Evolutionary conservation across 2,888 invertebrate species (phyloP), one percentile per base, ranked within the genome.

Genomic region (Drosophila infuscata): DNA sequence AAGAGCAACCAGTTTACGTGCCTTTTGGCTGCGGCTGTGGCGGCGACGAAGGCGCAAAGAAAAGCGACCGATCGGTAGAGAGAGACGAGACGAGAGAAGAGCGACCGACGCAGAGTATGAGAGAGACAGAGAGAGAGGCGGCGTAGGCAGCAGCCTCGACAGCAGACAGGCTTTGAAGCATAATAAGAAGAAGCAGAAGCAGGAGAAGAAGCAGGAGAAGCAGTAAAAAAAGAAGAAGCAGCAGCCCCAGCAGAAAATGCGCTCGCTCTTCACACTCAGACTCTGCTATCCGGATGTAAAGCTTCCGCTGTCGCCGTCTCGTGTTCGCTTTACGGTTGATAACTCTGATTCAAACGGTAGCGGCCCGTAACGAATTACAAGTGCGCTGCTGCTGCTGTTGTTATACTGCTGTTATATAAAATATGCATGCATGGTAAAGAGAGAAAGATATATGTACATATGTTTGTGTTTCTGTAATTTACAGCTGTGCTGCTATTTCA

Each of bases 1-100:
- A 46, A 46, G 46, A 70, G 79, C 88, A 88, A 86, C 86, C 87
- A 90, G 87, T 88, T 87, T 89, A 89, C 88, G 88, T 90, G 86
- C 90, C 88, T 84, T 90, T 88, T 90, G 88, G 88, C 86, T 80
- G 76, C 67, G 68, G 77, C 41, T 30, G 69, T 70, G 57, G 70
- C 59, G 58, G 81, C 79, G 70, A 74, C 72, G 70, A 74, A 82
- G 82, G 77, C 79, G 80, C 76, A 82, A 72, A 52, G 71, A 62
- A 72, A 82, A 74, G 54, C 51, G 56, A 63, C 32, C 56, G 62
- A 62, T 61, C 63, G 33, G 36, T 53, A n/a, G 35, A 25, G 25
- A 41, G 25, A 29, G 36, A 33, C 46, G 32, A 64, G 56, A 32
- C 25, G 32, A 64, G 56, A 32, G 52, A 20, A 38, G 17, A 29